phyloP scores from a whole-genome alignment of 2,888 invertebrate species.

The Camponotus fellah region DNA sequence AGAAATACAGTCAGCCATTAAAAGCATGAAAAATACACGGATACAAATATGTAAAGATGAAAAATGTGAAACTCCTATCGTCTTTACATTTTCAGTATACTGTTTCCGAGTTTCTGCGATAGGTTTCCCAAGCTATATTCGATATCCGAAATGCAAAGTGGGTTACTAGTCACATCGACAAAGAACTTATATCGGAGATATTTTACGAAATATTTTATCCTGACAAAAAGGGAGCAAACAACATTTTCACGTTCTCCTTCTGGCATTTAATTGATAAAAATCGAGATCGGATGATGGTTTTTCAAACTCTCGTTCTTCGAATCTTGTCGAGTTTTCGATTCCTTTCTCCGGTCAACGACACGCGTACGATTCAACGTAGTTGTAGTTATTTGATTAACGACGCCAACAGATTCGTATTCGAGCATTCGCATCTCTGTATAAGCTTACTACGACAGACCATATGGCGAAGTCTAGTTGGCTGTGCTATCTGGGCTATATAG shows the following conservation, averaged over 20 bases:
- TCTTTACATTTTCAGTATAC: slow-evolving; percentile 14
- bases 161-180: background rate
- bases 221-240: background rate
- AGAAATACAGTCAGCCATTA: background rate
- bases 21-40: background rate
- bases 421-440: slow-evolving; percentile 27
- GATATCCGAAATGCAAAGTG: background rate
- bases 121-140: slow-evolving; percentile 17
- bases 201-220: background rate
- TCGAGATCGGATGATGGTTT: background rate
- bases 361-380: background rate
- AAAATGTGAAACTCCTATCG: slow-evolving; percentile 9
- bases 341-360: slow-evolving; percentile 15
- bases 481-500: slow-evolving; percentile 45
- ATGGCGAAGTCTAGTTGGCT: slow-evolving; percentile 45
- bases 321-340: slow-evolving; percentile 17
- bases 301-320: background rate
- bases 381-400: slow-evolving; percentile 44
- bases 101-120: slow-evolving; percentile 11
- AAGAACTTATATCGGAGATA: slow-evolving; percentile 13
- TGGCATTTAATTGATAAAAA: background rate
- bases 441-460: slow-evolving; percentile 39
- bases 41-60: background rate
- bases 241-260: background rate
- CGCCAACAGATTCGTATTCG: slow-evolving; percentile 39